Percentiles rank a stretch among this genome's conserved stretches.
These are phyloP conservation scores for Myocastor coypus DNA, from an alignment of 2,113 vertebrate genomes.

Conservation along the genomic window DNA sequence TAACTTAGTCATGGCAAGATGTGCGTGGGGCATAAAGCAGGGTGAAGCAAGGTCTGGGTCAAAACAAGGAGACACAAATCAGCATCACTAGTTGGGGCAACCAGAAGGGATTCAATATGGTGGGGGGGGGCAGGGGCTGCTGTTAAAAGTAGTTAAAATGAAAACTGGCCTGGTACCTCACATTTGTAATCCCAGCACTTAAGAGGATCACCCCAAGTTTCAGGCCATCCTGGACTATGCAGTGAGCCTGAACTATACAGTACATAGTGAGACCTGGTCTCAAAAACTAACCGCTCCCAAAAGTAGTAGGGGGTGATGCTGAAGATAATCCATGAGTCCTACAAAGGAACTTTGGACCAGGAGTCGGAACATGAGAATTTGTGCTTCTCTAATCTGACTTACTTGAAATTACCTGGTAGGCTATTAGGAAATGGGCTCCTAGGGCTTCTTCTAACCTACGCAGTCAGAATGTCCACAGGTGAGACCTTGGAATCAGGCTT, in stretches of 20 bases:
- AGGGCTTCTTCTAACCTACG: background rate
- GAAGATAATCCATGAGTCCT: background rate
- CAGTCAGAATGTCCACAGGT: background rate
- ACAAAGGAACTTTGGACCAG: background rate
- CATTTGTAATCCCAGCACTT: background rate
- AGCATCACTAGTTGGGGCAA: rapidly evolving
- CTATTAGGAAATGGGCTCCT: background rate
- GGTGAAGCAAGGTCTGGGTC: background rate
- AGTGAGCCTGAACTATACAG: background rate
- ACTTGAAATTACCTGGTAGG: background rate
- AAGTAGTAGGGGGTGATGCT: background rate
- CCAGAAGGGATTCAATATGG: background rate
- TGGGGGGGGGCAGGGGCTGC: rapidly evolving
- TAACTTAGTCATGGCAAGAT: background rate
- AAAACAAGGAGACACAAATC: background rate
- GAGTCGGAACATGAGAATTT: background rate
- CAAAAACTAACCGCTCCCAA: background rate
- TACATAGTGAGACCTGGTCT: background rate
- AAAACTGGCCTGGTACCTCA: background rate
- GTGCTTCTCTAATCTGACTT: background rate
- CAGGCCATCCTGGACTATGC: background rate
- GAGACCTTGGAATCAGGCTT: background rate
- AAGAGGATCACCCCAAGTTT: background rate
- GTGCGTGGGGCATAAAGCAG: background rate
- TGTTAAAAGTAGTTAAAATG: background rate